These are phyloP conservation scores for Phania funesta DNA, from an alignment of 2,888 invertebrate species.

Conservation along the genomic window DNA sequence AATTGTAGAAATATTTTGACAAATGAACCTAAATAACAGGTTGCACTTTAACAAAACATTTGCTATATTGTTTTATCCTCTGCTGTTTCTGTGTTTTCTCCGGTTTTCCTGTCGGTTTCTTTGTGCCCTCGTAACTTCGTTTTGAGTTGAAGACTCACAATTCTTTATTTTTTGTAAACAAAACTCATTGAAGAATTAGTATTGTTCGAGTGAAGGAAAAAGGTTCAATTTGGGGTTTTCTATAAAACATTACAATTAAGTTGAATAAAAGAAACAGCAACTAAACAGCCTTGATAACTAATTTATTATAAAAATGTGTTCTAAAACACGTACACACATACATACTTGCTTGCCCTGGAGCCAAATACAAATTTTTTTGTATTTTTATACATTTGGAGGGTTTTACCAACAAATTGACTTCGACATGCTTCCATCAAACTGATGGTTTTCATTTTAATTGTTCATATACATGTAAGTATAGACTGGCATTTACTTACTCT, in stretches of 20 bases:
- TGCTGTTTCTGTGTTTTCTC: constrained; percentile 10
- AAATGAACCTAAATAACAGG: constrained; percentile 81
- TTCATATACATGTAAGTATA: constrained; percentile 3
- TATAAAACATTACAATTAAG: constrained; percentile 1
- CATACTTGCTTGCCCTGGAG: constrained; percentile 7
- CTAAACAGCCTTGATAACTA: constrained; percentile 79
- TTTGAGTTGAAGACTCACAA: constrained; percentile 29
- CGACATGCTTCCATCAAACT: constrained; percentile 70
- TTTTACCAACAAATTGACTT: constrained; percentile 63
- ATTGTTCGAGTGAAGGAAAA: neutral
- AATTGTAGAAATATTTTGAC: constrained; percentile 77
- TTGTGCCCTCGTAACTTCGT: constrained; percentile 26
- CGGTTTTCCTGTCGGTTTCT: constrained; percentile 50
- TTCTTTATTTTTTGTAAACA: constrained; percentile 37
- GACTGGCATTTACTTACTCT: constrained; percentile 3
- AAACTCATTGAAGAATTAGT: constrained; percentile 46
- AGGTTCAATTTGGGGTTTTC: constrained; percentile 25
- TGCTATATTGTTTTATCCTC: constrained; percentile 3
- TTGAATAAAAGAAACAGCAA: constrained; percentile 40
- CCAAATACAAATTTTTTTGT: constrained; percentile 5
- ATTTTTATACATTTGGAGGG: constrained; percentile 45
- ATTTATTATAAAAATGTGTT: constrained; percentile 75
- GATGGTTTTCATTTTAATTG: constrained; percentile 55
- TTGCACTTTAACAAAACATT: constrained; percentile 74
- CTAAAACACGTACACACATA: neutral